These are phyloP conservation scores for Ruditapes philippinarum DNA, from an alignment of 1,140 invertebrate species.

Conservation along the genomic window DNA sequence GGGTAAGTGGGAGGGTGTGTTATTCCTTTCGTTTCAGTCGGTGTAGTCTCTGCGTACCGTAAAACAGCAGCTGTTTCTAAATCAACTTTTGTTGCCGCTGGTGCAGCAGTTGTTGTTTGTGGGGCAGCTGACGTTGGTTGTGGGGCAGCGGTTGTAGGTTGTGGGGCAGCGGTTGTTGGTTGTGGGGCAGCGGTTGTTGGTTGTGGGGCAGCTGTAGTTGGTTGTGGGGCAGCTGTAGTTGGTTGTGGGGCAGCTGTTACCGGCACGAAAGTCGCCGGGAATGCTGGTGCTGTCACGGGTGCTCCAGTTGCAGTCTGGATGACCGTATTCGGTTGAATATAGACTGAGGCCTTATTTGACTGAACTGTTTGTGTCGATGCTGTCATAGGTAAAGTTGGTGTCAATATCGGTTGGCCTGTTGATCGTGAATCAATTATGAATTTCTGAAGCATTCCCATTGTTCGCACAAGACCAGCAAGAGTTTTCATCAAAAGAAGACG, in stretches of 20 bases:
- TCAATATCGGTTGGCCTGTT: not conserved
- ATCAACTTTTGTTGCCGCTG: no score
- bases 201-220: not conserved
- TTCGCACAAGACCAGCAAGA: conserved; percentile 24
- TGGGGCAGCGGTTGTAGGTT: not conserved
- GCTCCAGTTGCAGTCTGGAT: not conserved
- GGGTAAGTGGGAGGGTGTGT: no score
- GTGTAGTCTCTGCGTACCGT: no score
- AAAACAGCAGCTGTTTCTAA: no score
- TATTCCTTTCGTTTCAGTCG: no score
- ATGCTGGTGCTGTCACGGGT: not conserved
- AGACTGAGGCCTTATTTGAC: not conserved
- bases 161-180: not conserved
- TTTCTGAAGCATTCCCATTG: conserved; percentile 48
- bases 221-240: not conserved
- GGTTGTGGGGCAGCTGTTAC: not conserved
- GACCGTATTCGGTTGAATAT: not conserved
- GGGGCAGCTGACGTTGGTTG: no score
- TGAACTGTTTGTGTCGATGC: not conserved
- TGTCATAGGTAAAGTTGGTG: not conserved
- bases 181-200: not conserved
- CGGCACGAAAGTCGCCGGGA: not conserved
- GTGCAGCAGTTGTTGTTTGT: no score
- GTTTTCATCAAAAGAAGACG: conserved; percentile 37
- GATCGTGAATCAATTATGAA: conserved; percentile 23